These are phyloP conservation scores for Melitaea athalia DNA, from an alignment of 2,888 invertebrate genomes.

Conservation along the genomic window DNA sequence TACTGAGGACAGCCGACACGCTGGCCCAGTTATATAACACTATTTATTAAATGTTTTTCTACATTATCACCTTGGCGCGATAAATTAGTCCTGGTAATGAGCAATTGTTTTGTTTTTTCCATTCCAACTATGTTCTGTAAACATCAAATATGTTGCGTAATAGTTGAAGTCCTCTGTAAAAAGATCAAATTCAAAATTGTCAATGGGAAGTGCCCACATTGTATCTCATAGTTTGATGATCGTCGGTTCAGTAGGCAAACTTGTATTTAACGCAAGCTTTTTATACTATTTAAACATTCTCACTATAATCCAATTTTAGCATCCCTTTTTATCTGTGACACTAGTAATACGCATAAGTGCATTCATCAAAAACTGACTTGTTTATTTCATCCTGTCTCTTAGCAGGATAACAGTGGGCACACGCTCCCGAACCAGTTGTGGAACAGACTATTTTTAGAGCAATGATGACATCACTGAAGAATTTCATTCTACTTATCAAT, in stretches of 20 bases:
- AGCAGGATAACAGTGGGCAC: slow-evolving; percentile 67
- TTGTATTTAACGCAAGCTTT: too few species aligned
- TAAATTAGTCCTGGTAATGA: slow-evolving; percentile 10
- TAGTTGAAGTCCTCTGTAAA: background rate
- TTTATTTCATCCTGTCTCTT: slow-evolving; percentile 44
- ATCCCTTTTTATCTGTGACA: background rate
- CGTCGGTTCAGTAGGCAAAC: too few species aligned
- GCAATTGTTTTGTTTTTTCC: background rate
- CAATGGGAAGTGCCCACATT: too few species aligned
- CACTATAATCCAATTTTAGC: too few species aligned
- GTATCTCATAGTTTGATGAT: too few species aligned
- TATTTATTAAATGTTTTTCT: slow-evolving; percentile 38
- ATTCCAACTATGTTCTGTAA: background rate
- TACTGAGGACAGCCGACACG: slow-evolving; percentile 57
- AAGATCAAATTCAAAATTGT: background rate
- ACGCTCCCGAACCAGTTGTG: slow-evolving; percentile 58
- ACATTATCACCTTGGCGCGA: slow-evolving; percentile 31
- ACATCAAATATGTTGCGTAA: background rate
- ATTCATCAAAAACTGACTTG: slow-evolving; percentile 27
- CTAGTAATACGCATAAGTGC: slow-evolving; percentile 18
- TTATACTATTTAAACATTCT: too few species aligned
- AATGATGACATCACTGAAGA: slow-evolving; percentile 65
- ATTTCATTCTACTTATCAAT: slow-evolving; percentile 63
- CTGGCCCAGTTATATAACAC: slow-evolving; percentile 60
- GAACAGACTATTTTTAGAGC: slow-evolving; percentile 67